Evolutionary conservation across 2,797 vertebrate genomes (phyloP).

Genomic region (Malacoctenus gilli): DNA sequence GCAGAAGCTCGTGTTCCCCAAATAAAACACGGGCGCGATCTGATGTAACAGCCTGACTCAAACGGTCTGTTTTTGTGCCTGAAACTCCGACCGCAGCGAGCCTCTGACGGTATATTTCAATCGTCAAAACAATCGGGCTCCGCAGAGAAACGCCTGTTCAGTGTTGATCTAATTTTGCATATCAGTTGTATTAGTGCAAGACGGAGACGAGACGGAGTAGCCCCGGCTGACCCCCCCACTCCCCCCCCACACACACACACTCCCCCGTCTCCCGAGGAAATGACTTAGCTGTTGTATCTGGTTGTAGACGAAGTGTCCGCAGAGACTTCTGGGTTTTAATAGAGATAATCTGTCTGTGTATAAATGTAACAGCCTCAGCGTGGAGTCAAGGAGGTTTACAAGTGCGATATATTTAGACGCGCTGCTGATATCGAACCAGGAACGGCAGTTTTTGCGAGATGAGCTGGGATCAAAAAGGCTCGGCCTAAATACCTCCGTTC

Average conservation of each 20-base stretch:
- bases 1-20: constrained; percentile 5
- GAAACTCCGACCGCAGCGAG: too few relatives aligned
- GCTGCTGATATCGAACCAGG: too few relatives aligned
- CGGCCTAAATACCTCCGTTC: too few relatives aligned
- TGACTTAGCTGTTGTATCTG: constrained; percentile 3
- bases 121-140: too few relatives aligned
- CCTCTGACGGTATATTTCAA: too few relatives aligned
- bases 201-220: constrained; percentile 1
- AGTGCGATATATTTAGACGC: too few relatives aligned
- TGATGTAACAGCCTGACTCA: constrained; percentile 11
- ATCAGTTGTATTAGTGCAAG: not conserved
- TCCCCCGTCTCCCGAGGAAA: not conserved
- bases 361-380: not conserved
- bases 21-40: constrained; percentile 15
- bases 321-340: not conserved
- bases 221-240: constrained; percentile 2
- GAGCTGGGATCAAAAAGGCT: too few relatives aligned
- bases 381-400: too few relatives aligned
- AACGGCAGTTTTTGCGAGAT: too few relatives aligned
- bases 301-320: not conserved
- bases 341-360: not conserved
- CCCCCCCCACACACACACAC: too few relatives aligned
- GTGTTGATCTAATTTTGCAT: constrained; percentile 12
- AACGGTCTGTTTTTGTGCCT: too few relatives aligned
- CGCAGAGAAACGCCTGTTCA: constrained; percentile 1